Percentiles rank a stretch among this genome's conserved stretches.
phyloP scores from a whole-genome alignment of 2,888 invertebrate genomes.

The Campoletis raptor region DNA sequence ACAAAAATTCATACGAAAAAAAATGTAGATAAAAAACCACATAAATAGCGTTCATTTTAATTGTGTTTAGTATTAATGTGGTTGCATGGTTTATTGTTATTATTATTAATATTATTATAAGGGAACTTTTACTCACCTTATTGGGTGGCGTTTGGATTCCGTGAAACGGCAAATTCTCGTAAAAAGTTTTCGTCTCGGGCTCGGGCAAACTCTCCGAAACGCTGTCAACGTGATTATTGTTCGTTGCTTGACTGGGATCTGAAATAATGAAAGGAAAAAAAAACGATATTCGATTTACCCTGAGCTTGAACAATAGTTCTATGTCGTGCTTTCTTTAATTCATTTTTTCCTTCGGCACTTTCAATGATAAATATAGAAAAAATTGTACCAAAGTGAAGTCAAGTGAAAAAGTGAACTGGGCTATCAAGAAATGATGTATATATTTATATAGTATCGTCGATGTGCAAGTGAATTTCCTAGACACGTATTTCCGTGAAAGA shows the following conservation, averaged over 20 bases:
- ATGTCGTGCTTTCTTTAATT: neutral
- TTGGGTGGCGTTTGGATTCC: constrained; percentile 97
- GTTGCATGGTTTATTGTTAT: neutral
- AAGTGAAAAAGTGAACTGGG: neutral
- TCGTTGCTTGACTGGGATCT: constrained; percentile 83
- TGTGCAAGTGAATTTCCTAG: constrained; percentile 23
- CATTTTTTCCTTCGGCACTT: neutral
- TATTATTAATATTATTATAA: constrained; percentile 8
- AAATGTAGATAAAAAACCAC: neutral
- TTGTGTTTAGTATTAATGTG: neutral
- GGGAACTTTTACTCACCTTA: constrained; percentile 89
- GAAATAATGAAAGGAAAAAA: constrained; percentile 71
- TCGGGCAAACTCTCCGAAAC: constrained; percentile 91
- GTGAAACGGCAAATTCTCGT: constrained; percentile 98
- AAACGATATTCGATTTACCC: constrained; percentile 9
- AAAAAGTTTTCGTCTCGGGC: constrained; percentile 92
- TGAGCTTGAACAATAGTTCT: neutral
- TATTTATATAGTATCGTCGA: neutral
- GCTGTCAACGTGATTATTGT: constrained; percentile 83
- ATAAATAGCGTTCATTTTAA: constrained; percentile 1
- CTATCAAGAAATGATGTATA: neutral
- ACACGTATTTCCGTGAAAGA: neutral
- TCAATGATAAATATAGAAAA: neutral
- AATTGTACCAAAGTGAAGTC: neutral
- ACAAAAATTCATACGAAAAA: constrained; percentile 48